Evolutionary conservation across 2,888 invertebrate genomes (phyloP), one percentile per base, ranked within the genome.

Genomic region (Leucophora obtusa): DNA sequence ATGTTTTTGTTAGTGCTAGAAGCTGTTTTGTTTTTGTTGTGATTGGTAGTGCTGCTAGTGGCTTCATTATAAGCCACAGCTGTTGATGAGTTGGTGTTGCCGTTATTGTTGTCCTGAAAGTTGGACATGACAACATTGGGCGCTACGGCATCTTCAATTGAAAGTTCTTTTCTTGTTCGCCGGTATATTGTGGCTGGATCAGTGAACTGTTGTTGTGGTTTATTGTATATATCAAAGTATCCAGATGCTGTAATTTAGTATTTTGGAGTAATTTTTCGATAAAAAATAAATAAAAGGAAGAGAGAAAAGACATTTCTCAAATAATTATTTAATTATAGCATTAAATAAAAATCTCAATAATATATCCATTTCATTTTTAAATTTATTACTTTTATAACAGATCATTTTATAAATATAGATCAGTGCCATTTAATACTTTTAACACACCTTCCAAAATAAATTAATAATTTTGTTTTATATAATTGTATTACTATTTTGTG

Each of bases 251-350:
- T 14, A 53, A 72, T 11, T 28, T 51, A 43, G 28, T 38, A 56
- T 53, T 65, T 38, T 53, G 21, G 70, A 50, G 43, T 47, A 35
- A 17, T 38, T 10, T 33, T 35, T 17, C 2, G 51, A 33, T 11
- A 15, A 50, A 63, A n/a, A 21, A 21, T n/a, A 28, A 28, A 28
- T 14, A 63, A 51, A 63, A 51, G 50, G 18, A 59, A 71, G 58
- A 76, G 54, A 76, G 56, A 71, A n/a, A 63, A 74, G 15, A 53
- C 54, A 81, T 62, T 28, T 69, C 77, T 77, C 81, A 74, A 58
- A 54, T 63, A 35, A 74, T 56, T 74, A n/a, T 74, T 53, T 69
- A 6, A 28, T 28, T 28, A 28, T 28, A 28, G 7, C 4, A 6
- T 28, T 28, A 28, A 28, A 70, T 43, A 28, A 66, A 53, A 9